Evolutionary conservation across 2,797 vertebrate species (phyloP).

Genomic region (Helicolenus hilgendorfi): DNA sequence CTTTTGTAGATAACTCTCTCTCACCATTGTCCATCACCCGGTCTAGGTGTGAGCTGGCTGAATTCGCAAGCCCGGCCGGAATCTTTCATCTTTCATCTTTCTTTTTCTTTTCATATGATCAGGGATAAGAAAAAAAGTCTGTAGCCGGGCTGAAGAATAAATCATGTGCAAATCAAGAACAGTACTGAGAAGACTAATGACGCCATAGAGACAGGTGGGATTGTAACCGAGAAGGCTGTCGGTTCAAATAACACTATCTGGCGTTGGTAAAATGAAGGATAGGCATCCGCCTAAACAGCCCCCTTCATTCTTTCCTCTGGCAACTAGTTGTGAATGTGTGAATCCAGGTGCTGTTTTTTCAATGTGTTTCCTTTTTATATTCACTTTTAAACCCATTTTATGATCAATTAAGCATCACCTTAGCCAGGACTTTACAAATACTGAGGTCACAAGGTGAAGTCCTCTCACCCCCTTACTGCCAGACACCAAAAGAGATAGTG

Average conservation of each 20-base stretch:
- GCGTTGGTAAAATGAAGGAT: neutral
- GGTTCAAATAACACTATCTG: conserved; percentile 3
- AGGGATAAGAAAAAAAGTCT: neutral
- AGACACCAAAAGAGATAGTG: no score
- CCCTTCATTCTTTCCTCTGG: neutral
- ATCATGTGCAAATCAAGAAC: neutral
- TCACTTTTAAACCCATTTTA: neutral
- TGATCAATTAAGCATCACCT: rapidly evolving
- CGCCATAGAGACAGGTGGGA: neutral
- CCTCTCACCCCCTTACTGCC: no score
- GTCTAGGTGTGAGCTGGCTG: conserved; percentile 40
- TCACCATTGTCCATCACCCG: conserved; percentile 44
- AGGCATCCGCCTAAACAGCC: neutral
- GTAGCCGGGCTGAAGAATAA: neutral
- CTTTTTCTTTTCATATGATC: neutral
- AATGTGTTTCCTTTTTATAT: no score
- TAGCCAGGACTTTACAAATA: neutral
- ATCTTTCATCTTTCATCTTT: conserved; percentile 45
- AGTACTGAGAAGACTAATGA: neutral
- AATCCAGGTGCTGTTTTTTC: neutral
- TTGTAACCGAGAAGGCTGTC: neutral
- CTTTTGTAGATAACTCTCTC: conserved; percentile 32
- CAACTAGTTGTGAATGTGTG: neutral
- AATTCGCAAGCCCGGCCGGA: conserved; percentile 4
- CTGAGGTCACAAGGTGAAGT: no score